phyloP scores from a whole-genome alignment of 2,113 vertebrate species.

The Marcusenius ussheri region DNA sequence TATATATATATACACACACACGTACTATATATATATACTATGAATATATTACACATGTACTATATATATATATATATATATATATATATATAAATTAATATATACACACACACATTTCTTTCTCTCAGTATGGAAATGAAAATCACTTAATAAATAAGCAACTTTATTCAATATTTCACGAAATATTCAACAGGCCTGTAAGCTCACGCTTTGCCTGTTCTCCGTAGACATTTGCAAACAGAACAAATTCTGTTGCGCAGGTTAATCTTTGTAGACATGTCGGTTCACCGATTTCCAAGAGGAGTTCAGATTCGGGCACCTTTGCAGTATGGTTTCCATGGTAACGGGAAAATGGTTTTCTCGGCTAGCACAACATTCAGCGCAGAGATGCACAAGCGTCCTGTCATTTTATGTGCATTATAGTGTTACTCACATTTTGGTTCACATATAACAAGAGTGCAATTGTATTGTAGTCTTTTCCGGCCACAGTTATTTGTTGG shows the following conservation, averaged over 20 bases:
- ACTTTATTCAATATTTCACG: neutral
- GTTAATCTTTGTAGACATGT: conserved; percentile 59
- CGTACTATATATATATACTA: neutral
- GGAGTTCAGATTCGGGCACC: conserved; percentile 53
- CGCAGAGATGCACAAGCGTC: conserved; percentile 57
- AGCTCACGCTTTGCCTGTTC: conserved; percentile 30
- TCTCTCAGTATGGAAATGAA: neutral
- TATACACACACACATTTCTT: neutral
- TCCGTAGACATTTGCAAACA: conserved; percentile 32
- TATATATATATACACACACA: neutral
- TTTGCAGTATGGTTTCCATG: conserved; percentile 61
- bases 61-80: neutral
- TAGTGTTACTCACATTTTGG: conserved; percentile 36
- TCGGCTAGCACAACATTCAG: conserved; percentile 46
- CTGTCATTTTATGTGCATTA: conserved; percentile 56
- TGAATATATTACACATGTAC: neutral
- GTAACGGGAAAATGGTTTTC: conserved; percentile 55
- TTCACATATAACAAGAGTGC: conserved; percentile 16
- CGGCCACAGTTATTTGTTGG: neutral
- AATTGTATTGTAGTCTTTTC: conserved; percentile 28
- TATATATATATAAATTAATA: neutral
- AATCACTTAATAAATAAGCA: neutral
- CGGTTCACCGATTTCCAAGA: conserved; percentile 58
- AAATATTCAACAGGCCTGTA: conserved; percentile 5
- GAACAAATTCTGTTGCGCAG: conserved; percentile 46